Evolutionary conservation across 2,888 invertebrate species (phyloP), one percentile per base, ranked within the genome.

Genomic region (Galeruca laticollis): DNA sequence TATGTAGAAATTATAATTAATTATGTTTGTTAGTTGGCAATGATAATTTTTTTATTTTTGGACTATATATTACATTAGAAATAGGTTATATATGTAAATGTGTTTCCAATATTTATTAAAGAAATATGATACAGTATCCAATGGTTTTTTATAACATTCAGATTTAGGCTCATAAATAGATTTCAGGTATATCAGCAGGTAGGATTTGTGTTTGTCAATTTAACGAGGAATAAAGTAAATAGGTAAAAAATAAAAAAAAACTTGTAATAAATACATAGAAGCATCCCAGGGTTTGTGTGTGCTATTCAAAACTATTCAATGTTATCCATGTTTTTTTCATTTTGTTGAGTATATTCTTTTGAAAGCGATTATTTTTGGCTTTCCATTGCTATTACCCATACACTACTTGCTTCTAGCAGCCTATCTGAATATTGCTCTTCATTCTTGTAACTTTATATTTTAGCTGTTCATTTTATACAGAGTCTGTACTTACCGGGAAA

Each of bases 101-200:
- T 75, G 73, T 67, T 73, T 57, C 49, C 63, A 70, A 31, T 71
- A 75, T 68, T 75, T 73, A 75, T 75, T 75, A 75, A 75, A 75
- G 71, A 52, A 70, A 60, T 75, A 60, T 71, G 69, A 70, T 64
- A 68, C 62, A 65, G 65, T 21, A 66, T 64, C 63, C 61, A 73
- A 70, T 75, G 47, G 70, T 73, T 75, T 73, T 73, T 68, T 68
- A 71, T 61, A 57, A 71, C 56, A 61, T 57, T 56, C 59, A 47
- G 67, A 59, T 13, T 35, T 64, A 64, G 64, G 57, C 47, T 13
- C 35, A n/a, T 63, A 15, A 31, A 63, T 62, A 62, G 62, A 51
- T 62, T 51, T 26, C 63, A 62, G 61, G 62, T 57, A 40, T n/a
- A 26, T 31, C 52, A 67, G 52, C 62, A 68, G 61, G 47, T 62